Evolutionary conservation across 1,140 invertebrate species (phyloP).

Genomic region (Heliothis virescens): DNA sequence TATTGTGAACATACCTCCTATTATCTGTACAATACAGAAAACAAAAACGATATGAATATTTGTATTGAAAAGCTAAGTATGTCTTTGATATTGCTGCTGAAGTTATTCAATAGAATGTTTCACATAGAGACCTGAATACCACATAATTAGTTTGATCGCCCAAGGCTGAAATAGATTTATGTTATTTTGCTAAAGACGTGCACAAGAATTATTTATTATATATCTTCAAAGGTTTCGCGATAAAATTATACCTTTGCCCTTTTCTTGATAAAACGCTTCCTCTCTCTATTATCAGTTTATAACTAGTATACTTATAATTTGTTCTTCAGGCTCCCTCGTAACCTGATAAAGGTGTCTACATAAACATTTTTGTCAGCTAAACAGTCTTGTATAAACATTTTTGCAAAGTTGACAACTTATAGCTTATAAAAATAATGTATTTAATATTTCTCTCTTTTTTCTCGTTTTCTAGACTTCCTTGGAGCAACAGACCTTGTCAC

Average conservation of each 20-base stretch:
- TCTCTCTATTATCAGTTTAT: conserved; percentile 3
- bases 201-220: neutral
- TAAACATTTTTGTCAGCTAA: neutral
- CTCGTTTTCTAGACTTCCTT: too few species aligned
- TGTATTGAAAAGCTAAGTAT: conserved; percentile 18
- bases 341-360: neutral
- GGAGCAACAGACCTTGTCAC: neutral
- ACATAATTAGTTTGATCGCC: neutral
- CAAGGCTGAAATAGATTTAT: neutral
- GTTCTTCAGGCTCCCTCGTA: neutral
- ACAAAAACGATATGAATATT: conserved; percentile 14
- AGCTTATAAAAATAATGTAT: too few species aligned
- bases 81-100: conserved; percentile 6
- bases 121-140: neutral
- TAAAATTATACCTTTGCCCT: conserved; percentile 11
- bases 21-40: conserved; percentile 26
- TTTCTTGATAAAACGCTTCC: conserved; percentile 18
- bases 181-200: conserved; percentile 12
- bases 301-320: conserved; percentile 6
- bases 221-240: conserved; percentile 14
- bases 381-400: too few species aligned
- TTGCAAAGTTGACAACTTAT: neutral
- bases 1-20: neutral
- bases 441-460: too few species aligned
- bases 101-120: conserved; percentile 6